phyloP scores from a whole-genome alignment of 2,888 invertebrate genomes.

The Hemicrepidius hirtus region DNA sequence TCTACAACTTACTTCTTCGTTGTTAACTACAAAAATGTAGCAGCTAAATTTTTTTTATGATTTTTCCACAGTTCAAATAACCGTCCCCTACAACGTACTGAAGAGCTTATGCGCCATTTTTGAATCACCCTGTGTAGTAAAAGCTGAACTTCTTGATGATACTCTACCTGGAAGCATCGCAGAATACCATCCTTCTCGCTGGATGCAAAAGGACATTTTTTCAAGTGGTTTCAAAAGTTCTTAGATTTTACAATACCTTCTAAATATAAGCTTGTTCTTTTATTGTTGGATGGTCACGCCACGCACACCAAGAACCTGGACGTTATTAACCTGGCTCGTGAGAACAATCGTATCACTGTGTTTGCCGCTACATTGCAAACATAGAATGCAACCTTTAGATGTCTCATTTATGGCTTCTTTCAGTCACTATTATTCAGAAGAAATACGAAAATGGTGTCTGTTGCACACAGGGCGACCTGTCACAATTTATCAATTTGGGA shows the following conservation, averaged over 20 bases:
- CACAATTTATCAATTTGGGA: slow-evolving; percentile 20
- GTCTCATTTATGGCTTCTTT: no score
- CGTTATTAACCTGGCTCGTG: slow-evolving; percentile 23
- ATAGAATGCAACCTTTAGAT: no score
- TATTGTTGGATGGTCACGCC: slow-evolving; percentile 57
- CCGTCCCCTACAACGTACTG: no score
- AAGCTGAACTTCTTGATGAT: slow-evolving; percentile 55
- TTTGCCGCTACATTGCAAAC: slow-evolving; percentile 46
- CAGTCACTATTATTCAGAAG: no score
- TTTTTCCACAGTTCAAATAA: no score
- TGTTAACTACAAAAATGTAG: no score
- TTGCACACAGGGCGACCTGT: slow-evolving; percentile 26
- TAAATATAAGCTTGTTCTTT: slow-evolving; percentile 55
- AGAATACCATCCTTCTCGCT: slow-evolving; percentile 60
- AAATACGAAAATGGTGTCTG: no score
- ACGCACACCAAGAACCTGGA: slow-evolving; percentile 59
- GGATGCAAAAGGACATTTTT: slow-evolving; percentile 62
- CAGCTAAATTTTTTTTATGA: no score
- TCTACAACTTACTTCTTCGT: no score
- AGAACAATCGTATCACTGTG: slow-evolving; percentile 48
- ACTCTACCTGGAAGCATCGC: slow-evolving; percentile 59
- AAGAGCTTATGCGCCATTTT: no score
- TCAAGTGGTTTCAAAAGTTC: slow-evolving; percentile 58
- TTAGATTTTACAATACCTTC: slow-evolving; percentile 56
- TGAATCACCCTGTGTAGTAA: no score